Conservation (phyloP, 2,888 invertebrate genomes). For the Steinernema scapterisci region DNA sequence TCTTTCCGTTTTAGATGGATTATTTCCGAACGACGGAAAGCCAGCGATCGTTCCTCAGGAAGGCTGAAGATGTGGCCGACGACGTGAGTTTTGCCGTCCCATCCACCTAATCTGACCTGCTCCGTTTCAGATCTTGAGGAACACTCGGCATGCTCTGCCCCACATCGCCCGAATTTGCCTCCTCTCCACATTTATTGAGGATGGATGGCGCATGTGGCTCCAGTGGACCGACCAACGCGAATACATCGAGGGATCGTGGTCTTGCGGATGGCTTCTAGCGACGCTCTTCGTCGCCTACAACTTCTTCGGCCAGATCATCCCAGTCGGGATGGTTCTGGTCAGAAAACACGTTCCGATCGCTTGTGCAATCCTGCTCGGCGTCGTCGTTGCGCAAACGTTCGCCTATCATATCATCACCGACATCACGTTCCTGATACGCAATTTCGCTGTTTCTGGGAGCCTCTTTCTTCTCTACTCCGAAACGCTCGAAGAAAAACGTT, state of each 20-base stretch:
- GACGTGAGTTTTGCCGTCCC: slow-evolving; percentile 52
- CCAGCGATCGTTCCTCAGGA: slow-evolving; percentile 53
- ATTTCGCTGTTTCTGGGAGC: slow-evolving; percentile 95
- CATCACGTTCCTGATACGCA: slow-evolving; percentile 89
- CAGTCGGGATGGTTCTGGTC: slow-evolving; percentile 89
- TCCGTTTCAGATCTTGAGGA: slow-evolving; percentile 62
- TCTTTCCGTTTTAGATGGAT: slow-evolving; percentile 34
- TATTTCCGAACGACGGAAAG: slow-evolving; percentile 51
- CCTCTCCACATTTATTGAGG: slow-evolving; percentile 97
- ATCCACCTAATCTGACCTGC: not conserved
- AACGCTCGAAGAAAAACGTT: slow-evolving; percentile 69
- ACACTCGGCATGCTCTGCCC: slow-evolving; percentile 77
- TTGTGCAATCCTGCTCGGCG: slow-evolving; percentile 88
- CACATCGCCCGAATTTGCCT: slow-evolving; percentile 93
- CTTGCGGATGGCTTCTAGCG: slow-evolving; percentile 89
- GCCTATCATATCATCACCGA: slow-evolving; percentile 90
- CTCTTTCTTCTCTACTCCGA: slow-evolving; percentile 93
- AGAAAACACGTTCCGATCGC: slow-evolving; percentile 79
- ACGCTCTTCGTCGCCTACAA: slow-evolving; percentile 93
- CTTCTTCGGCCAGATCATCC: slow-evolving; percentile 94
- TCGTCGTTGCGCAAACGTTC: slow-evolving; percentile 84
- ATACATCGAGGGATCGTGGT: slow-evolving; percentile 72
- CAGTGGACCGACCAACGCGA: slow-evolving; percentile 74
- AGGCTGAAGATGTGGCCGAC: slow-evolving; percentile 63
- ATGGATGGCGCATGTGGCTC: slow-evolving; percentile 95